These are phyloP conservation scores for Geococcyx californianus DNA, from an alignment of 2,113 vertebrate genomes.

Conservation along the genomic window DNA sequence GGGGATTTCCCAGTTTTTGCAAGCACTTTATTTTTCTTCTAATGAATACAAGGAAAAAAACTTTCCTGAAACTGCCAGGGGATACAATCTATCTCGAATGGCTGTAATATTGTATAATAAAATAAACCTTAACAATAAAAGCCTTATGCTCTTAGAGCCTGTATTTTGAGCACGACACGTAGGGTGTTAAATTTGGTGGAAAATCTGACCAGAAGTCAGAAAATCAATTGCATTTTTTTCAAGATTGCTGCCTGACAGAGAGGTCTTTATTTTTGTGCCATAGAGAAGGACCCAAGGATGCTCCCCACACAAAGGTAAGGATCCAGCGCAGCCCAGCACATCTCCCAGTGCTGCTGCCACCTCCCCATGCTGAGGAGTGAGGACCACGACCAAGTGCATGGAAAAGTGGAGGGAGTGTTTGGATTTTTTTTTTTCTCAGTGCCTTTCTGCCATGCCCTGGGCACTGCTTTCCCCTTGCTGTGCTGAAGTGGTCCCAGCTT, in stretches of 20 bases:
- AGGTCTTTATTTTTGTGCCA: not conserved
- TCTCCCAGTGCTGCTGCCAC: not conserved
- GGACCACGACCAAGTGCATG: no score
- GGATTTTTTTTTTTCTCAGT: not conserved
- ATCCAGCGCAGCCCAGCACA: accelerated
- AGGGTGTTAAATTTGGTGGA: slow-evolving; percentile 50
- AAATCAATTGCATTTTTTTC: not conserved
- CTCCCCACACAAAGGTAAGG: accelerated
- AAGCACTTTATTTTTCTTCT: slow-evolving; percentile 58
- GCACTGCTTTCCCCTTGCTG: not conserved
- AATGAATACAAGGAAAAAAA: slow-evolving; percentile 47
- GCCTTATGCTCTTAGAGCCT: not conserved
- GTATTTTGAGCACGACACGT: not conserved
- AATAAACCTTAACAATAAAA: slow-evolving; percentile 46
- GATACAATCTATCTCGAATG: slow-evolving; percentile 22
- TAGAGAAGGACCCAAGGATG: not conserved
- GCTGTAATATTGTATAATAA: slow-evolving; percentile 48
- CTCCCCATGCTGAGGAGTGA: accelerated
- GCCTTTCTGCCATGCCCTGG: not conserved
- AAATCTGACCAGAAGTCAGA: slow-evolving; percentile 46
- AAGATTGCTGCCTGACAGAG: not conserved
- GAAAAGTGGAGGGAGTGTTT: not conserved
- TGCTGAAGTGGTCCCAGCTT: not conserved
- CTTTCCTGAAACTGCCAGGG: slow-evolving; percentile 42
- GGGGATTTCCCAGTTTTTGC: slow-evolving; percentile 62